A percentile compares a stretch with the other conserved stretches of the same genome.
Evolutionary conservation across 2,888 invertebrate genomes (phyloP).

Genomic region (Patella caerulea): DNA sequence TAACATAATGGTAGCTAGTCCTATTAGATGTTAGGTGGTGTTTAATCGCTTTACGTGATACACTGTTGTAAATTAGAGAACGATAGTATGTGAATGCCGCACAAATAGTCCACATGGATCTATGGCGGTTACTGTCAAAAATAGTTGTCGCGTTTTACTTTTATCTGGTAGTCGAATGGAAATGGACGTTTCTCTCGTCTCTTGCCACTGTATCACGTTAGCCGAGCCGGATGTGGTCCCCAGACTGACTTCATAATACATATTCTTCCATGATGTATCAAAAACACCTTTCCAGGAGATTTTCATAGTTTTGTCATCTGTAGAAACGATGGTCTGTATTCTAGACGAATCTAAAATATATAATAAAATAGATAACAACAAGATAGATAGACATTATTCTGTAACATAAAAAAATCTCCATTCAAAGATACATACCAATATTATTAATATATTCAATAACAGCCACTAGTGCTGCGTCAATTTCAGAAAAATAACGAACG

Average conservation of each 20-base stretch:
- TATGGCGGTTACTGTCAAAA: background rate
- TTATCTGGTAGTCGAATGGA: background rate
- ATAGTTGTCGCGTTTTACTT: background rate
- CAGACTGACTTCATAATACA: background rate
- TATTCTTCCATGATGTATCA: background rate
- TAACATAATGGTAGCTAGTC: no score
- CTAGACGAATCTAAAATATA: no score
- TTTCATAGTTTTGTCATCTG: background rate
- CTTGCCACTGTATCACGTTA: constrained; percentile 1
- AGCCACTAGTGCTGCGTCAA: no score
- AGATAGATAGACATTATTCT: no score
- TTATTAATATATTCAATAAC: no score
- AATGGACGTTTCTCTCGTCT: background rate
- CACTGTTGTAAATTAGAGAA: background rate
- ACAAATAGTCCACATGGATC: constrained; percentile 4
- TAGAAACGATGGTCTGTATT: no score
- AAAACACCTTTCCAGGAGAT: constrained; percentile 1
- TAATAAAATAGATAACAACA: no score
- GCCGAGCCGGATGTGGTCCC: background rate
- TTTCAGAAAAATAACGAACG: no score
- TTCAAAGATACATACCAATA: no score
- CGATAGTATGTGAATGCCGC: background rate
- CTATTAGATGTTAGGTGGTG: no score
- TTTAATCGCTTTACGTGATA: no score
- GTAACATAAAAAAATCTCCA: no score